phyloP scores from a whole-genome alignment of 2,888 invertebrate genomes.

The Lissocephala sabroskyi region DNA sequence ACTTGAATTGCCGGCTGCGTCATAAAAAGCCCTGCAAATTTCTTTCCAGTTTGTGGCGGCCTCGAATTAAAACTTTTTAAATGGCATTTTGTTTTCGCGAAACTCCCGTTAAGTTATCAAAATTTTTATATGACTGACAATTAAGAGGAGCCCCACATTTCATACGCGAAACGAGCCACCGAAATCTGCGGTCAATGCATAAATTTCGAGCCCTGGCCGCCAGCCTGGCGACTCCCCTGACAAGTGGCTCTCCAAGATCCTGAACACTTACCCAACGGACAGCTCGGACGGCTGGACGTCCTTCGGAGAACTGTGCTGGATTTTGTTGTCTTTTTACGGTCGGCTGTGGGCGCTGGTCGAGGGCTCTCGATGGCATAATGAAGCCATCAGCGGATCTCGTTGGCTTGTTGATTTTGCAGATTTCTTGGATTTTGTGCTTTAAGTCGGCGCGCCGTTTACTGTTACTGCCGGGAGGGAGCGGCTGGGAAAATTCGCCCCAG shows the following conservation, averaged over 20 bases:
- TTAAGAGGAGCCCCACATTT: constrained; percentile 22
- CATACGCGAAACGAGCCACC: no score
- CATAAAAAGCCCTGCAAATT: no score
- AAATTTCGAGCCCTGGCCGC: no score
- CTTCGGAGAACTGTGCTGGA: no score
- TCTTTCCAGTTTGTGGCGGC: constrained; percentile 35
- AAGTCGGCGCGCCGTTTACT: constrained; percentile 40
- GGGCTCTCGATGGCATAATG: constrained; percentile 35
- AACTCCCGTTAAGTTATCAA: not conserved
- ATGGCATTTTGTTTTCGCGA: constrained; percentile 14
- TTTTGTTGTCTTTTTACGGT: constrained; percentile 19
- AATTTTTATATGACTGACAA: constrained; percentile 21
- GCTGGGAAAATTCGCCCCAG: constrained; percentile 16
- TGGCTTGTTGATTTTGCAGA: constrained; percentile 1
- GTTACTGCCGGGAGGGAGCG: constrained; percentile 20
- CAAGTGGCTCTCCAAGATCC: constrained; percentile 49
- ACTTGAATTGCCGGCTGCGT: no score
- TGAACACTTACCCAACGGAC: constrained; percentile 51
- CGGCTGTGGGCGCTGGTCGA: constrained; percentile 15
- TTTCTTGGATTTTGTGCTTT: constrained; percentile 43
- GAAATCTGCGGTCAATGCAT: no score
- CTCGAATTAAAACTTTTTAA: constrained; percentile 38
- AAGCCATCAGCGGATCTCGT: constrained; percentile 32
- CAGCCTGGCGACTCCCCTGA: no score
- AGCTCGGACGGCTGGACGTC: no score